Conservation (phyloP, 2,888 invertebrate species). For the Luperina nickerlii region DNA sequence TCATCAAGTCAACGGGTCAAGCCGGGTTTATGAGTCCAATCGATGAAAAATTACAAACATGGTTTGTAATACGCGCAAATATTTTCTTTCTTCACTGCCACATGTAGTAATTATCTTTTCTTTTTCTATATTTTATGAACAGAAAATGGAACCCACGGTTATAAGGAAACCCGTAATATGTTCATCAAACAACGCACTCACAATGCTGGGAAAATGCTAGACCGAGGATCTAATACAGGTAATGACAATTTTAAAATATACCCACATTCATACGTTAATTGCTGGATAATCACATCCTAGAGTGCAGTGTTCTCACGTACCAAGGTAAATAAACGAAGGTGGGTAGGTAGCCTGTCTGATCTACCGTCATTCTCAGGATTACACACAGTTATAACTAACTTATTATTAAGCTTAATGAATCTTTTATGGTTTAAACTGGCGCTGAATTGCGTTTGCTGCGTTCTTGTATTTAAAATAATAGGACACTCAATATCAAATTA, state of each 20-base stretch:
- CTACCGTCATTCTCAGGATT: constrained; percentile 13
- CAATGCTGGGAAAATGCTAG: constrained; percentile 47
- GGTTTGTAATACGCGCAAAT: not conserved
- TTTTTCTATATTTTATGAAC: constrained; percentile 23
- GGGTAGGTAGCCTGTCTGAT: constrained; percentile 3
- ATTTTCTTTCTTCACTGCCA: too few relatives aligned
- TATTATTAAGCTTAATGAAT: constrained; percentile 34
- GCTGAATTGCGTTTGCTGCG: constrained; percentile 6
- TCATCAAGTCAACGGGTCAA: not conserved
- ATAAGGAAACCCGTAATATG: constrained; percentile 23
- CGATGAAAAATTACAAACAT: not conserved
- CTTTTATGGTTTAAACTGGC: constrained; percentile 38
- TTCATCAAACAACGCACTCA: constrained; percentile 22
- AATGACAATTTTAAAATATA: constrained; percentile 44
- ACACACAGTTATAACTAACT: constrained; percentile 9
- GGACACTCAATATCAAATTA: constrained; percentile 45
- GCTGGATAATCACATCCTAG: constrained; percentile 31
- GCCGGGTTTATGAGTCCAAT: not conserved
- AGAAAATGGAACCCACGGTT: constrained; percentile 22
- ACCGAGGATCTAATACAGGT: constrained; percentile 16
- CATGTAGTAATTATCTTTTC: constrained; percentile 3
- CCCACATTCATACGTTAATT: constrained; percentile 35
- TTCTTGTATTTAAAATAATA: constrained; percentile 44
- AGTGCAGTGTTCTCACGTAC: constrained; percentile 42
- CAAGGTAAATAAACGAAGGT: constrained; percentile 12